Conservation (phyloP, 2,797 vertebrate genomes). For the Thalassophryne amazonica region DNA sequence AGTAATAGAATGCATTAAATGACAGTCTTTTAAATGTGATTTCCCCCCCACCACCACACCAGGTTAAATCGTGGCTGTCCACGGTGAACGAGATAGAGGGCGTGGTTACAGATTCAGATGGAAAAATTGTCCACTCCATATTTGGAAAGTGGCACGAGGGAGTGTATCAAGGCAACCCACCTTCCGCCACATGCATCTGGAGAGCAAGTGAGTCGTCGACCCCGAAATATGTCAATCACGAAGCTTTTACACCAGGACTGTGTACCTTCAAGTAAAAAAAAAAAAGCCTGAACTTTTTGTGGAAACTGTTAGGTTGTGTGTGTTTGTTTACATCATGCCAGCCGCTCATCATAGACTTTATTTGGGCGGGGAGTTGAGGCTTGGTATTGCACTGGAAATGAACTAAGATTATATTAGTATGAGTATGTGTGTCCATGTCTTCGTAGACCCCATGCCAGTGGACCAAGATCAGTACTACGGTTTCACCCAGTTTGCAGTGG, state of each 20-base stretch:
- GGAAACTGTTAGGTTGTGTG: neutral
- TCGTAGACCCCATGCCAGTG: conserved; percentile 87
- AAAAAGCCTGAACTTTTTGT: neutral
- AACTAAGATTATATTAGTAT: neutral
- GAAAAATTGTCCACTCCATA: conserved; percentile 84
- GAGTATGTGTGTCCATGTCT: conserved; percentile 5
- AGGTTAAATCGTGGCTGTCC: conserved; percentile 92
- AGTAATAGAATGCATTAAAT: too few relatives aligned
- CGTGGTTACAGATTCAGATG: conserved; percentile 81
- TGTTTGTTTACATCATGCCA: neutral
- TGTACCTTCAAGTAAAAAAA: neutral
- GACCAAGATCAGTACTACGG: conserved; percentile 91
- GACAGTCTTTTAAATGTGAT: too few relatives aligned
- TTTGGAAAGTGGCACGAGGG: conserved; percentile 97
- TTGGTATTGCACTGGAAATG: too few relatives aligned
- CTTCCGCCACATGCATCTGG: conserved; percentile 90
- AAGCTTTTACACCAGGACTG: neutral
- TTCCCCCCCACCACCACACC: neutral
- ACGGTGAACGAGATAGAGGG: conserved; percentile 92
- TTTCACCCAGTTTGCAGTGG: conserved; percentile 93
- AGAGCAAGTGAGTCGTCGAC: conserved; percentile 87
- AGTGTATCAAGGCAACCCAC: conserved; percentile 86
- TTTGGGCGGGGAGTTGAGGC: too few relatives aligned
- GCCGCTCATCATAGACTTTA: too few relatives aligned
- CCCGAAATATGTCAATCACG: neutral